Conservation (phyloP, 2,797 vertebrate species). For the Hyperoplus lanceolatus region DNA sequence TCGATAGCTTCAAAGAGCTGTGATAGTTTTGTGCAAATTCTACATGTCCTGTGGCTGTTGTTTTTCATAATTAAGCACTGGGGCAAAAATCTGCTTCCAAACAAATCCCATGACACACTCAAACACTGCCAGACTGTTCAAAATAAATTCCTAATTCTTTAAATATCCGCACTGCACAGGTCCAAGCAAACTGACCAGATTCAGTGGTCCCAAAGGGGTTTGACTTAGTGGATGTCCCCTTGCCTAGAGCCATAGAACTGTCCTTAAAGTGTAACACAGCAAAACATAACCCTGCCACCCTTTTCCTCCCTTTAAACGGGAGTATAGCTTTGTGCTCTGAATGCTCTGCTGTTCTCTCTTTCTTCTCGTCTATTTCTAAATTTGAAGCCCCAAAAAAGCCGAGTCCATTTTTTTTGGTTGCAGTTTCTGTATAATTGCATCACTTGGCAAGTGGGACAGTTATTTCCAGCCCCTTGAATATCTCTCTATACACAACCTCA, state of each 20-base stretch:
- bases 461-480: slow-evolving; percentile 56
- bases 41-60: slow-evolving; percentile 67
- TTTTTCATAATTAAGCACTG: slow-evolving; percentile 76
- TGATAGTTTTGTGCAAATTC: slow-evolving; percentile 69
- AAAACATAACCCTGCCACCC: slow-evolving; percentile 1
- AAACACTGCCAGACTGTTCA: slow-evolving; percentile 21
- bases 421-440: slow-evolving; percentile 66
- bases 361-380: slow-evolving; percentile 59
- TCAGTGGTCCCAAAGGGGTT: slow-evolving; percentile 3
- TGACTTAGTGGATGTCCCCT: slow-evolving; percentile 19
- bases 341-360: slow-evolving; percentile 38
- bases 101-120: slow-evolving; percentile 49
- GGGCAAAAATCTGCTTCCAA: slow-evolving; percentile 67
- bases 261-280: slow-evolving; percentile 24
- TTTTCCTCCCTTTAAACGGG: slow-evolving; percentile 39
- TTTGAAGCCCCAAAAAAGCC: slow-evolving; percentile 62
- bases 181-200: slow-evolving; percentile 29
- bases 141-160: slow-evolving; percentile 30
- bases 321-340: slow-evolving; percentile 49
- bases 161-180: slow-evolving; percentile 20
- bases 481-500: slow-evolving; percentile 43
- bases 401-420: slow-evolving; percentile 42
- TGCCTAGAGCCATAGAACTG: slow-evolving; percentile 21
- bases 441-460: slow-evolving; percentile 66
- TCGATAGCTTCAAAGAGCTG: slow-evolving; percentile 43